Base-by-base conservation (phyloP, 2,888 invertebrate genomes). In the Electrophaes corylata region DNA sequence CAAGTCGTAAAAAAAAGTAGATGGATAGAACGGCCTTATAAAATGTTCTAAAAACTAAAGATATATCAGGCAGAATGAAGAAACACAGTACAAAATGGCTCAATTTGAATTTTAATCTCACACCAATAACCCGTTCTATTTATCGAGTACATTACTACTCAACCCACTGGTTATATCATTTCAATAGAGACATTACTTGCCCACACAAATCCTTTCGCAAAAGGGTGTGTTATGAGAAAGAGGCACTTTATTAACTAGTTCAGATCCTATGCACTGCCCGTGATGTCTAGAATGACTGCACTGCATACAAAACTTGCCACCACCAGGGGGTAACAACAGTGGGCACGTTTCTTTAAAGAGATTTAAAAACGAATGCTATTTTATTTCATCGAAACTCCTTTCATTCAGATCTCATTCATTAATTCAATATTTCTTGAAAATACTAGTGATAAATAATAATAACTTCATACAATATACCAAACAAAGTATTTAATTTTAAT, bases 251-350 rank as follows among this genome's bases (percentile, higher is more conserved):
- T 69, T 65, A 67, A 64, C 65, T 31, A 60, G 61, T 60, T 44
- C 53, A 58, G 68, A 65, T 68, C 64, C 67, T 68, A 67, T 63
- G 63, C 70, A 57, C 65, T 67, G 65, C 63, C 66, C 64, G 72
- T 73, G 79, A 79, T 78, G 76, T 72, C 65, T 69, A 64, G 72
- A 74, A 78, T 77, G 75, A 78, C 78, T 71, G 76, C 69, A 64
- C 71, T 80, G 83, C 79, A 83, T 84, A 81, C 78, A 68, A 76
- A 84, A 81, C 72, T 72, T 70, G 67, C 61, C 49, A 60, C 55
- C 53, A 59, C n/a, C 75, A 77, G 78, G 64, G 59, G 65, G 65
- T 6, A 2, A 0, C 40, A 74, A 83, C 77, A 40, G 67, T 75
- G 60, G 50, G 55, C 40, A 33, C 23, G 26, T 10, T 29, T 29